phyloP scores from a whole-genome alignment of 2,797 vertebrate species.

The Emydoidea blandingii region DNA sequence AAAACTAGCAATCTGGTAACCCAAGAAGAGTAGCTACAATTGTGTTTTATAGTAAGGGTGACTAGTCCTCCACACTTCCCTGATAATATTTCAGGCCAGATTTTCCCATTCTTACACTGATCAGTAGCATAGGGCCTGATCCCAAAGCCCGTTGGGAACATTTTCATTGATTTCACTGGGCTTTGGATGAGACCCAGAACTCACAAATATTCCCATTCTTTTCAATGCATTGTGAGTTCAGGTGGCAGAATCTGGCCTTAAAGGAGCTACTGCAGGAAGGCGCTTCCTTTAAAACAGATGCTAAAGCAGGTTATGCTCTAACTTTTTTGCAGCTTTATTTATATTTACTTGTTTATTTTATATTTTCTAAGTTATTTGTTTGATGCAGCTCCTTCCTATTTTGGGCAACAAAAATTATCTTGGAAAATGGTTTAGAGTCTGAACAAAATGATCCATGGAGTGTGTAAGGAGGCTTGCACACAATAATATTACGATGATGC shows the following conservation, averaged over 20 bases:
- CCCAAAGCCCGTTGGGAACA: too few species aligned
- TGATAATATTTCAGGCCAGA: too few species aligned
- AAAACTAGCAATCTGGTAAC: background rate
- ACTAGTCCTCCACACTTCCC: background rate
- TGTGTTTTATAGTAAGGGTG: background rate
- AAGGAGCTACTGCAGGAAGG: conserved; percentile 12
- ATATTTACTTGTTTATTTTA: background rate
- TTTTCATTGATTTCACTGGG: too few species aligned
- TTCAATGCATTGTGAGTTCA: background rate
- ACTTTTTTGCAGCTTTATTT: background rate
- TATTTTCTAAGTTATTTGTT: conserved; percentile 8
- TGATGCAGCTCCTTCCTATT: background rate
- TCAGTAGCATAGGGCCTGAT: too few species aligned
- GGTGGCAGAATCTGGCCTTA: conserved; percentile 4
- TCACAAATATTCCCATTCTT: too few species aligned
- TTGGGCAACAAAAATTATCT: background rate
- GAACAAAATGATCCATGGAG: background rate
- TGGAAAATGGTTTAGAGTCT: background rate
- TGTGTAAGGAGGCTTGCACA: background rate
- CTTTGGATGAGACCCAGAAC: too few species aligned
- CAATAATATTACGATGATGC: background rate
- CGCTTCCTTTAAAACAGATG: background rate
- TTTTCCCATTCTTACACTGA: too few species aligned
- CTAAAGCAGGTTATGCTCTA: background rate
- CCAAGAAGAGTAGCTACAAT: background rate